Evolutionary conservation across 2,797 vertebrate genomes (phyloP), one percentile per base, ranked within the genome.

Genomic region (Arnoldichthys spilopterus): DNA sequence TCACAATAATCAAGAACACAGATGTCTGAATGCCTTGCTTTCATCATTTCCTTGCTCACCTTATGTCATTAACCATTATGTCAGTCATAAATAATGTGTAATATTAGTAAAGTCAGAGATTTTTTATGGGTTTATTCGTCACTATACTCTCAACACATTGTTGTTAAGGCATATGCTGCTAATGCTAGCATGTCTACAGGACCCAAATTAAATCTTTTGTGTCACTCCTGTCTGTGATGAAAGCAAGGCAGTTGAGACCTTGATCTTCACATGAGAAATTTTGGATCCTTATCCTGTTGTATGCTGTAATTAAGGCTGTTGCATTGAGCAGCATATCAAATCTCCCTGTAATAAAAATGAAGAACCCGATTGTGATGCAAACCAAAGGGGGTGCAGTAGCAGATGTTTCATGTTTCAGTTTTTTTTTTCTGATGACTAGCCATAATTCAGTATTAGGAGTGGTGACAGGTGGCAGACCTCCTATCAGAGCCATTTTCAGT

Each of bases 321-420:
- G 56, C 18, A 34, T 34, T 11, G n/a, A 28, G 11, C 58, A 70
- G n/a, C 49, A 74, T 61, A n/a, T 66, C 71, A 78, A 76, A 63
- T 72, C 37, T 53, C 59, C 71, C 61, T 74, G 70, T 69, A 26
- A 77, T 77, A 37, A 47, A 40, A 40, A 67, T 68, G 74, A 71
- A 64, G 74, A 84, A 83, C 58, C 8, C 53, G 43, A 45, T 6
- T 30, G 45, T 74, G 78, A 76, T 68, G 56, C 72, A 86, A 88
- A 64, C 37, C 51, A 58, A 59, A 79, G 64, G 71, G 70, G 82
- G 11, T 68, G 63, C 4, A 45, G 40, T 51, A 43, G 49, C 78
- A 73, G 72, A 76, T 76, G 74, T 75, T 78, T 58, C 43, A 34
- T 47, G 71, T 76, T 53, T 64, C 15, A 30, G 53, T 70, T 45